Percentiles rank a stretch among this genome's conserved stretches.
These are phyloP conservation scores for Mallateleia sp. DNA, from an alignment of 2,888 invertebrate genomes.

Conservation along the genomic window DNA sequence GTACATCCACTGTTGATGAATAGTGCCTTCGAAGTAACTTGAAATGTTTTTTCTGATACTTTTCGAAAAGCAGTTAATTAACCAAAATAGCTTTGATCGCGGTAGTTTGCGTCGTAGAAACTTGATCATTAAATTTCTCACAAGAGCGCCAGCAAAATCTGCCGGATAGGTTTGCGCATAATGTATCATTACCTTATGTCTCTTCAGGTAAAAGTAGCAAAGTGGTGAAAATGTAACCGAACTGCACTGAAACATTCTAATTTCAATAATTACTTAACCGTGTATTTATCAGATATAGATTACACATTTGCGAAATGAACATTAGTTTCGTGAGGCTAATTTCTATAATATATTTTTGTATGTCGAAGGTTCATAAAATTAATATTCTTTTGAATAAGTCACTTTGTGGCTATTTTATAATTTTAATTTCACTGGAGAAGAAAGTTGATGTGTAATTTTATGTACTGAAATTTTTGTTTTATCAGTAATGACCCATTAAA, in stretches of 20 bases:
- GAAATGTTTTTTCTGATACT: no score
- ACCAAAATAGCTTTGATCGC: conserved; percentile 12
- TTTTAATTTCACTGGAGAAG: neutral
- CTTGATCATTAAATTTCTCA: conserved; percentile 57
- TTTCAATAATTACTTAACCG: conserved; percentile 61
- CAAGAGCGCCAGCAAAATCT: conserved; percentile 29
- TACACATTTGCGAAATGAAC: neutral
- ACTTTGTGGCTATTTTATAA: neutral
- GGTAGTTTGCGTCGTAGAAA: conserved; percentile 28
- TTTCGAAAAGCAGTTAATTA: conserved; percentile 22
- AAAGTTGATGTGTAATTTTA: no score
- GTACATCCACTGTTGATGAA: no score
- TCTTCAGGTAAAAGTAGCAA: conserved; percentile 53
- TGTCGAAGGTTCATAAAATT: conserved; percentile 6
- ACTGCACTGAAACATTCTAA: conserved; percentile 46
- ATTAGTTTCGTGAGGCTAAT: conserved; percentile 32
- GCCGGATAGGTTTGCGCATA: conserved; percentile 13
- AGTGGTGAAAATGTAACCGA: conserved; percentile 52
- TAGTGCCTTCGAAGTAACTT: no score
- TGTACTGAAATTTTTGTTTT: no score
- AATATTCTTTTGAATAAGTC: conserved; percentile 1
- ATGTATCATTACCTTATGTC: conserved; percentile 46
- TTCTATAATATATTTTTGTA: conserved; percentile 22
- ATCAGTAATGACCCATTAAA: no score
- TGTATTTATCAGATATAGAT: conserved; percentile 27